Percentiles rank a stretch among this genome's conserved stretches.
These are phyloP conservation scores for Drosophila bocki DNA, from an alignment of 1,140 invertebrate genomes.

Conservation along the genomic window DNA sequence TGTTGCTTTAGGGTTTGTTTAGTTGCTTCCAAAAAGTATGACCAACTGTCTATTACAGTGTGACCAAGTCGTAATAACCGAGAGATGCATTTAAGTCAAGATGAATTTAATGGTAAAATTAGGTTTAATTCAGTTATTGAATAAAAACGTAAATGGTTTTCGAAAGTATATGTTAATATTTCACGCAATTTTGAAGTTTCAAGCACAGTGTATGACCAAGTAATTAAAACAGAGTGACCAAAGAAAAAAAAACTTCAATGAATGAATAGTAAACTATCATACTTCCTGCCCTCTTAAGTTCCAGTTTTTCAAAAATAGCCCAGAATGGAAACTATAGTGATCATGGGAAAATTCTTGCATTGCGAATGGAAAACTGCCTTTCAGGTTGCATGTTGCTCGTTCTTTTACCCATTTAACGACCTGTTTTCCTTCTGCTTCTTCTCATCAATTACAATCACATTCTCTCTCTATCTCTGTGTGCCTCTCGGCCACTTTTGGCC, in stretches of 20 bases:
- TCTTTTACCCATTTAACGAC: slow-evolving; percentile 36
- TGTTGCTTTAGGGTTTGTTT: background rate
- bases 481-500: slow-evolving; percentile 36
- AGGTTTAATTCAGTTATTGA: too few species aligned
- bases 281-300: background rate
- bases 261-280: background rate
- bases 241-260: too few species aligned
- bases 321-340: slow-evolving; percentile 5
- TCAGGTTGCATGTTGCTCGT: slow-evolving; percentile 17
- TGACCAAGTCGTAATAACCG: background rate
- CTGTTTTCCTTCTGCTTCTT: slow-evolving; percentile 28
- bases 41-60: background rate
- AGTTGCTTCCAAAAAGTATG: background rate
- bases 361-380: slow-evolving; percentile 12
- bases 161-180: too few species aligned
- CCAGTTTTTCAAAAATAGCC: background rate
- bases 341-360: slow-evolving; percentile 25
- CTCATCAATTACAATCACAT: slow-evolving; percentile 39
- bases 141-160: too few species aligned
- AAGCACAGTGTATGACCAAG: background rate
- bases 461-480: slow-evolving; percentile 9
- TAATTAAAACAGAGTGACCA: background rate
- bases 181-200: too few species aligned
- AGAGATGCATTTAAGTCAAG: background rate
- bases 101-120: too few species aligned